Conservation (phyloP, 2,797 vertebrate genomes). For the Mormyrus hasselquistii region DNA sequence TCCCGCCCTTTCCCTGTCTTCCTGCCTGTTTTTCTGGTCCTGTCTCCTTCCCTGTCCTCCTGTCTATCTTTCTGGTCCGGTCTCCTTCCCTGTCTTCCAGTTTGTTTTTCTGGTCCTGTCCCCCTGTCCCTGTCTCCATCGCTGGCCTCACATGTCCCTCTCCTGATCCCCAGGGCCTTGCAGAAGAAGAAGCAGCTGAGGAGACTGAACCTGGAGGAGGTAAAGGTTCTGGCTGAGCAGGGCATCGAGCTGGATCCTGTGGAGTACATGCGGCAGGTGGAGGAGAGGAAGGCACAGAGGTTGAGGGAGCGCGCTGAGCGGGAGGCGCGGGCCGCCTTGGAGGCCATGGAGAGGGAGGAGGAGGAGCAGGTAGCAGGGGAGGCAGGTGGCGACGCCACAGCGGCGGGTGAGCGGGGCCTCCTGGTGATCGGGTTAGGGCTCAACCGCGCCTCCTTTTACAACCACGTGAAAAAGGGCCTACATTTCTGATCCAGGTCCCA, state of each 20-base stretch:
- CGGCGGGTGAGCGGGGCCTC: slow-evolving; percentile 31
- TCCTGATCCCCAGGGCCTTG: slow-evolving; percentile 65
- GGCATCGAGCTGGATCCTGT: slow-evolving; percentile 62
- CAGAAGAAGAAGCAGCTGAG: slow-evolving; percentile 81
- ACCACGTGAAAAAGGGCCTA: neutral
- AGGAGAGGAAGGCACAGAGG: slow-evolving; percentile 69
- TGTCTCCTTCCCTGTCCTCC: neutral
- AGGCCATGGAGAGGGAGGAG: slow-evolving; percentile 66
- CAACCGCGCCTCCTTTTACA: neutral
- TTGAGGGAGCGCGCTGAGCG: slow-evolving; percentile 56
- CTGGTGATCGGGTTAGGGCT: neutral
- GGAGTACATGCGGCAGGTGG: slow-evolving; percentile 63
- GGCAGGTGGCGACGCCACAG: neutral
- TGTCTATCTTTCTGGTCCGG: neutral
- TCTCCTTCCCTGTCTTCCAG: neutral
- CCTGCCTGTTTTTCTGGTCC: too few species aligned
- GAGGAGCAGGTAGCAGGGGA: slow-evolving; percentile 40
- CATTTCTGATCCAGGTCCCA: neutral
- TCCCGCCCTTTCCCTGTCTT: too few species aligned
- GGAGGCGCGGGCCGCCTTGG: slow-evolving; percentile 64
- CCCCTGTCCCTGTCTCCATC: neutral
- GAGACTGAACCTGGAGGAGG: slow-evolving; percentile 83
- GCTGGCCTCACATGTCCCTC: neutral
- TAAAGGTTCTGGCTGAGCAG: slow-evolving; percentile 73
- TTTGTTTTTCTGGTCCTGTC: neutral